These are phyloP conservation scores for Pseudeuparius sepicola DNA, from an alignment of 2,888 invertebrate species.

Conservation along the genomic window DNA sequence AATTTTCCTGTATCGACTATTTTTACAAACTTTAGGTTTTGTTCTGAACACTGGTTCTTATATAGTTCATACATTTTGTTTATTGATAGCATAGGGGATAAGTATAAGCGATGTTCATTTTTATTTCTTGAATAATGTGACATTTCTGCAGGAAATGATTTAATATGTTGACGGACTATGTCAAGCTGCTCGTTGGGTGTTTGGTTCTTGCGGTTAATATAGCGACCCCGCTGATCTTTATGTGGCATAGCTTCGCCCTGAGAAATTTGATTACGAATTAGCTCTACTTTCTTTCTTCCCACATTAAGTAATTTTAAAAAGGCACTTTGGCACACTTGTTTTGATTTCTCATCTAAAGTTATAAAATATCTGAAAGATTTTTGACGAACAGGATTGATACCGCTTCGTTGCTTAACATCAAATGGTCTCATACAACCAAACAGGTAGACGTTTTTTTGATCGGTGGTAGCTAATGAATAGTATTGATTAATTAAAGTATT, in stretches of 20 bases:
- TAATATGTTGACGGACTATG: slow-evolving; percentile 13
- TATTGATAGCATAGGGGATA: slow-evolving; percentile 13
- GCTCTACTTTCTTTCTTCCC: slow-evolving; percentile 14
- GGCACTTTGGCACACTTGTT: slow-evolving; percentile 16
- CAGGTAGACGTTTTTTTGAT: slow-evolving; percentile 15
- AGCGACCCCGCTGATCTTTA: slow-evolving; percentile 14
- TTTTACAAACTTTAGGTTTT: too few species aligned
- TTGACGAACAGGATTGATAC: slow-evolving; percentile 15
- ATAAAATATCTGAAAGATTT: slow-evolving; percentile 17
- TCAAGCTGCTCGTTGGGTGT: slow-evolving; percentile 15
- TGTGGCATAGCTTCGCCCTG: slow-evolving; percentile 12
- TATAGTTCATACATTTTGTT: slow-evolving; percentile 13
- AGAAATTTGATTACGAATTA: slow-evolving; percentile 17
- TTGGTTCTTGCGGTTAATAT: slow-evolving; percentile 11
- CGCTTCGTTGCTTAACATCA: slow-evolving; percentile 15
- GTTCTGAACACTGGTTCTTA: slow-evolving; percentile 12
- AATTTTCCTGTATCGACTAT: too few species aligned
- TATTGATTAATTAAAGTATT: slow-evolving; percentile 16
- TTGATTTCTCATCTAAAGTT: too few species aligned
- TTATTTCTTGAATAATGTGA: slow-evolving; percentile 13
- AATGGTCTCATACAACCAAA: slow-evolving; percentile 16
- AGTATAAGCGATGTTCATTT: slow-evolving; percentile 9
- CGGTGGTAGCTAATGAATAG: slow-evolving; percentile 15
- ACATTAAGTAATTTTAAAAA: slow-evolving; percentile 16
- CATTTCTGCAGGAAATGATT: slow-evolving; percentile 14